Percentiles rank a stretch among this genome's conserved stretches.
phyloP scores from a whole-genome alignment of 2,113 vertebrate species.

The Typhlomys cinereus region DNA sequence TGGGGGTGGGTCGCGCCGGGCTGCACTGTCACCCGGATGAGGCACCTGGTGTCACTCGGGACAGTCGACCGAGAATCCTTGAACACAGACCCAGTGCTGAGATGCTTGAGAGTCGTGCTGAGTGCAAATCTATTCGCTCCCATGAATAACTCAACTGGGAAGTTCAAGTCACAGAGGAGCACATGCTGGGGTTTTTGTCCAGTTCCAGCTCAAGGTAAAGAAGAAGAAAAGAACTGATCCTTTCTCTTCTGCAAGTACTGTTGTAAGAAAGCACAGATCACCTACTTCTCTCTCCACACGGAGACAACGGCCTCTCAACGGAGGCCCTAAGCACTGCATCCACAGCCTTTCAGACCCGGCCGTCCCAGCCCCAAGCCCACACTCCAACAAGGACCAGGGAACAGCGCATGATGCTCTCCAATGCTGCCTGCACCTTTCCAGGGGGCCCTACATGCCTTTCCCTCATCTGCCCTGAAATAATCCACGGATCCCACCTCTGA shows the following conservation, averaged over 20 bases:
- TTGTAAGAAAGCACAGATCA: neutral
- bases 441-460: neutral
- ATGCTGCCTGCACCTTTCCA: neutral
- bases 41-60: too few species aligned
- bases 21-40: rapidly evolving
- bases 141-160: neutral
- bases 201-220: neutral
- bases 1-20: rapidly evolving
- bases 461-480: neutral
- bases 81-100: neutral
- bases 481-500: neutral
- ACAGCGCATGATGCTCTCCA: neutral
- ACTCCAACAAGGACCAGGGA: neutral
- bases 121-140: neutral
- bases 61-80: neutral
- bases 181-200: neutral
- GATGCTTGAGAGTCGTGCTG: neutral
- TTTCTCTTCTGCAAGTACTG: neutral
- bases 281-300: neutral
- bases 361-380: neutral
- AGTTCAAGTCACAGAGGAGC: neutral
- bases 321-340: neutral
- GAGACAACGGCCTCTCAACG: conserved; percentile 32
- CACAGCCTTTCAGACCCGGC: neutral
- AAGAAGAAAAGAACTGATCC: neutral